Conservation (phyloP, 2,888 invertebrate genomes). For the Cephus spinipes region DNA sequence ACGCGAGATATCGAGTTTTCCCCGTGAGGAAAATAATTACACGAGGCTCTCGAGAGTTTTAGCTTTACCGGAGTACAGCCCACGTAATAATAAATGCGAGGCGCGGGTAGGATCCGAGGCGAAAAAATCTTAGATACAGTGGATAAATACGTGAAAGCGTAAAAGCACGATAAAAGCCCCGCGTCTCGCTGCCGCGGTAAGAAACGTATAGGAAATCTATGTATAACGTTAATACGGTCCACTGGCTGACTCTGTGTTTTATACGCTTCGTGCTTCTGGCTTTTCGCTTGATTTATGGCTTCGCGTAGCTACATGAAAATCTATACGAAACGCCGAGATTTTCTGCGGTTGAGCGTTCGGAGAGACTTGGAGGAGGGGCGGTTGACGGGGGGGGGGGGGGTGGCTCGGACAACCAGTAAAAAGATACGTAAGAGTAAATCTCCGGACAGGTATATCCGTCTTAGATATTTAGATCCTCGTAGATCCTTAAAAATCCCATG, state of each 20-base stretch:
- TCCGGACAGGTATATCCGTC: too few relatives aligned
- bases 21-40: too few relatives aligned
- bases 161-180: conserved; percentile 22
- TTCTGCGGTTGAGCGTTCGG: not conserved
- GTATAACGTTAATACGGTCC: conserved; percentile 26
- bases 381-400: not conserved
- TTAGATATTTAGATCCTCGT: too few relatives aligned
- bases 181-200: too few relatives aligned
- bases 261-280: conserved; percentile 34
- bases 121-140: not conserved
- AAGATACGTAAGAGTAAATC: too few relatives aligned
- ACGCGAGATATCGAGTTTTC: too few relatives aligned
- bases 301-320: conserved; percentile 21
- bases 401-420: too few relatives aligned
- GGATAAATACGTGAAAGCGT: conserved; percentile 37
- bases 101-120: conserved; percentile 6
- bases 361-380: not conserved
- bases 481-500: too few relatives aligned
- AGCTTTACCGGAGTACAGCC: too few relatives aligned
- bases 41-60: too few relatives aligned
- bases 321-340: not conserved
- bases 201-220: conserved; percentile 38
- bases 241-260: conserved; percentile 35
- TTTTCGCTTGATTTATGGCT: conserved; percentile 40
- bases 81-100: not conserved